Percentiles rank a stretch among this genome's conserved stretches.
phyloP scores from a whole-genome alignment of 2,113 vertebrate genomes.

The Pheucticus melanocephalus region DNA sequence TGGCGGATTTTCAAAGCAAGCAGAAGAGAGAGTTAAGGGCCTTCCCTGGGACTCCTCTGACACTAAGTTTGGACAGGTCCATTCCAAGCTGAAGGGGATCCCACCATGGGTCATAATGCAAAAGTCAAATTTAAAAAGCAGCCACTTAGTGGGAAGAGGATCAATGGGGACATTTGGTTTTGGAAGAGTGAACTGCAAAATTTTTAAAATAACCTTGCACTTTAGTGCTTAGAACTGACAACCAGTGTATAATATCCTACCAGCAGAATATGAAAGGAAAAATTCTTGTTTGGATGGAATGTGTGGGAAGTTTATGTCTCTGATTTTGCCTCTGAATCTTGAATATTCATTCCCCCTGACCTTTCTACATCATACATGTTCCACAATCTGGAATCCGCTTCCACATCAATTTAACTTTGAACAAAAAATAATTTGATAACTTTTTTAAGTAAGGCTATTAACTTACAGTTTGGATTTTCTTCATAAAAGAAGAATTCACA shows the following conservation, averaged over 20 bases:
- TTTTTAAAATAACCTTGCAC: background rate
- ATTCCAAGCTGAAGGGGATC: background rate
- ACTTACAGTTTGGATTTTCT: conserved; percentile 34
- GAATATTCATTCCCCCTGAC: conserved; percentile 37
- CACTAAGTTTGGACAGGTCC: background rate
- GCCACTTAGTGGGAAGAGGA: background rate
- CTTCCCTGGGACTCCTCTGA: background rate
- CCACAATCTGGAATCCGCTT: conserved; percentile 29
- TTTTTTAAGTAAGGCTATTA: background rate
- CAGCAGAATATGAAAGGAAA: conserved; percentile 42
- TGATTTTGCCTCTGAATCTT: conserved; percentile 33
- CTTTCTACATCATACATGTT: conserved; percentile 4
- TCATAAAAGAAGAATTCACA: conserved; percentile 16
- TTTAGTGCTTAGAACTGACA: background rate
- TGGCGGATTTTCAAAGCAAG: conserved; percentile 21
- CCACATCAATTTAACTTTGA: background rate
- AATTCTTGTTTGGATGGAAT: conserved; percentile 27
- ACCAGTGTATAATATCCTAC: background rate
- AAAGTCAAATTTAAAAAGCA: background rate
- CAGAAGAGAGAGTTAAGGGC: background rate
- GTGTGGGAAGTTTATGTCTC: conserved; percentile 40
- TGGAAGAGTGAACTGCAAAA: background rate
- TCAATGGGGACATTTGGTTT: background rate
- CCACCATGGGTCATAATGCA: background rate
- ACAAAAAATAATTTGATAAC: background rate